Conservation (phyloP, 2,797 vertebrate species). For the Parauchenoglanis ngamensis region DNA sequence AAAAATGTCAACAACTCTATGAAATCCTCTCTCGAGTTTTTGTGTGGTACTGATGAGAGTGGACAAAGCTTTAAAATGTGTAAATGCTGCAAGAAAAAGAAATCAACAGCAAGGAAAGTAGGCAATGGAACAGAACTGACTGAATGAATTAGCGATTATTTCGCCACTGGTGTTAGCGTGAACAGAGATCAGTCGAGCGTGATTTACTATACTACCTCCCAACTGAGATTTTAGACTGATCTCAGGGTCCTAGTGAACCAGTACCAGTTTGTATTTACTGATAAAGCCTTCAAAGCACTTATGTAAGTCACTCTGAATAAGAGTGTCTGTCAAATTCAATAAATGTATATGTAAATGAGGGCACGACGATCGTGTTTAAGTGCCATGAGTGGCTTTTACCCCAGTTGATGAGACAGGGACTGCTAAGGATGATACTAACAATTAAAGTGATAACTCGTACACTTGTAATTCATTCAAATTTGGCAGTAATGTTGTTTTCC, state of each 20-base stretch:
- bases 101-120: background rate
- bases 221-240: too few species aligned
- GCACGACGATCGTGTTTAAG: background rate
- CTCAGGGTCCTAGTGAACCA: too few species aligned
- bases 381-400: background rate
- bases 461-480: background rate
- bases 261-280: too few species aligned
- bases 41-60: background rate
- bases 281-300: too few species aligned
- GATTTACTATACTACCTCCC: background rate
- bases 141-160: background rate
- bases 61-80: background rate
- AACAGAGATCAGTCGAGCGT: background rate
- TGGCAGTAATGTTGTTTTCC: background rate
- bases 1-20: background rate
- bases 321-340: too few species aligned
- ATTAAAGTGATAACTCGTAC: background rate
- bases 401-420: background rate
- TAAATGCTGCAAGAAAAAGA: background rate
- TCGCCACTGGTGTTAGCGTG: background rate
- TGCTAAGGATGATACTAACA: background rate
- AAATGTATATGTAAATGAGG: too few species aligned
- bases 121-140: background rate
- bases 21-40: background rate
- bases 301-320: too few species aligned